Evolutionary conservation across 2,113 vertebrate species (phyloP).

Genomic region (Crotophaga sulcirostris): DNA sequence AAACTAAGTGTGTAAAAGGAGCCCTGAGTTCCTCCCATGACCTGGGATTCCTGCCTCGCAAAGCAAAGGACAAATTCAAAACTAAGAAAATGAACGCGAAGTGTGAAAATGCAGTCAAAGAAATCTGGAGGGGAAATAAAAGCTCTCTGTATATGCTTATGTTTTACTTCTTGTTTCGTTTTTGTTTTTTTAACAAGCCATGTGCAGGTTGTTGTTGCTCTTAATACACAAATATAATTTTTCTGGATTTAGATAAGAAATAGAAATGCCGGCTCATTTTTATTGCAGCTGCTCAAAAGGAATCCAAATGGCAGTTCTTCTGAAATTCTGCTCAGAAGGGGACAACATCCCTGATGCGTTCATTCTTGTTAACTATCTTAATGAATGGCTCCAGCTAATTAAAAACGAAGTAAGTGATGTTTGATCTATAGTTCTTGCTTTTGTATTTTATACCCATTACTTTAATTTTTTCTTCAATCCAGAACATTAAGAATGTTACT

Average conservation of each 20-base stretch:
- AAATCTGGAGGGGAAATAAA: not conserved
- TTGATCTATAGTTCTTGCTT: not conserved
- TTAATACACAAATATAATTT: not conserved
- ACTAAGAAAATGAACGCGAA: not conserved
- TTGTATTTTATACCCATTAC: not conserved
- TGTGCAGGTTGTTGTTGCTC: not conserved
- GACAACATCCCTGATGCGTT: slow-evolving; percentile 95
- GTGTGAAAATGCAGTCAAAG: not conserved
- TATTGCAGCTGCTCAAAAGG: slow-evolving; percentile 83
- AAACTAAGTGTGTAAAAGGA: not conserved
- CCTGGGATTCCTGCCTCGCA: not conserved
- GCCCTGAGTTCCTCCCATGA: not conserved
- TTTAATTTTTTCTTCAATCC: not conserved
- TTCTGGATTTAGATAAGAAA: not conserved
- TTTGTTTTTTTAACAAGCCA: not conserved
- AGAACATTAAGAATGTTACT: not conserved
- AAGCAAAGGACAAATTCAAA: not conserved
- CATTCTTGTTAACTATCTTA: slow-evolving; percentile 85
- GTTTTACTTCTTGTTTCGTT: not conserved
- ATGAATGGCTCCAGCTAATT: slow-evolving; percentile 90
- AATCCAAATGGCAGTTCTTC: slow-evolving; percentile 85
- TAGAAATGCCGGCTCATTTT: not conserved
- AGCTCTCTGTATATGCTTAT: too few relatives aligned
- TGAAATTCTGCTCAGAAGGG: slow-evolving; percentile 96
- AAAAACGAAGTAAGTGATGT: slow-evolving; percentile 80